Evolutionary conservation across 2,113 vertebrate species (phyloP).

Genomic region (Mixornis gularis): DNA sequence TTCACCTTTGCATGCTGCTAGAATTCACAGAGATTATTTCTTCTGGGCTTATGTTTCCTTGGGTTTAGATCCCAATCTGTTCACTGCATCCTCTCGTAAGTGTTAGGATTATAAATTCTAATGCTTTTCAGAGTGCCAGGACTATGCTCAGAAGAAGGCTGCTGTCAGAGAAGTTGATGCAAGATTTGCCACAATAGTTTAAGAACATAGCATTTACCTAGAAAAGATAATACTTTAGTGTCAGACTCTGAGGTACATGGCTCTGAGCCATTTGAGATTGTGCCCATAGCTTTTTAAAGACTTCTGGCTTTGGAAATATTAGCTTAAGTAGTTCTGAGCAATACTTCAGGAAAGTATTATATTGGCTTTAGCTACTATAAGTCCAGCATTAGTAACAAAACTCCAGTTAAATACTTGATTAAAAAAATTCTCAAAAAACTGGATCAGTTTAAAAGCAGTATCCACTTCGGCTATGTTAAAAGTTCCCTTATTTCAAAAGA

Average conservation of each 20-base stretch:
- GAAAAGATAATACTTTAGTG: background rate
- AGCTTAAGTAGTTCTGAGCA: slow-evolving; percentile 55
- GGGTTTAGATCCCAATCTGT: slow-evolving; percentile 20
- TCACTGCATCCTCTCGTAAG: background rate
- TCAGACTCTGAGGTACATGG: slow-evolving; percentile 9
- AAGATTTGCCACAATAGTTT: background rate
- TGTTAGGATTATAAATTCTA: slow-evolving; percentile 7
- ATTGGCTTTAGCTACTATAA: slow-evolving; percentile 43
- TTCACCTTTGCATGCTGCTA: background rate
- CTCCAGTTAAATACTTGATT: slow-evolving; percentile 32
- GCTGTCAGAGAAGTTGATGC: background rate
- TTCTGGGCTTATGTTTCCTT: slow-evolving; percentile 10
- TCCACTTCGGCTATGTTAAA: background rate
- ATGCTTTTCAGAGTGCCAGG: background rate
- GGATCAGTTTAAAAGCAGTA: slow-evolving; percentile 16
- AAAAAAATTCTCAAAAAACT: slow-evolving; percentile 24
- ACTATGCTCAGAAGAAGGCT: background rate
- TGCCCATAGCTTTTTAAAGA: slow-evolving; percentile 21
- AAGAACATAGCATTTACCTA: background rate
- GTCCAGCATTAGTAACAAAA: slow-evolving; percentile 64
- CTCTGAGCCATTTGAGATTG: slow-evolving; percentile 28
- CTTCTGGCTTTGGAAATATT: slow-evolving; percentile 51
- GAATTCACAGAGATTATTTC: background rate
- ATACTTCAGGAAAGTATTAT: slow-evolving; percentile 58
- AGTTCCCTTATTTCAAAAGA: slow-evolving; percentile 21